Evolutionary conservation across 2,113 vertebrate genomes (phyloP), one percentile per base, ranked within the genome.

Genomic region (Apteryx owenii): DNA sequence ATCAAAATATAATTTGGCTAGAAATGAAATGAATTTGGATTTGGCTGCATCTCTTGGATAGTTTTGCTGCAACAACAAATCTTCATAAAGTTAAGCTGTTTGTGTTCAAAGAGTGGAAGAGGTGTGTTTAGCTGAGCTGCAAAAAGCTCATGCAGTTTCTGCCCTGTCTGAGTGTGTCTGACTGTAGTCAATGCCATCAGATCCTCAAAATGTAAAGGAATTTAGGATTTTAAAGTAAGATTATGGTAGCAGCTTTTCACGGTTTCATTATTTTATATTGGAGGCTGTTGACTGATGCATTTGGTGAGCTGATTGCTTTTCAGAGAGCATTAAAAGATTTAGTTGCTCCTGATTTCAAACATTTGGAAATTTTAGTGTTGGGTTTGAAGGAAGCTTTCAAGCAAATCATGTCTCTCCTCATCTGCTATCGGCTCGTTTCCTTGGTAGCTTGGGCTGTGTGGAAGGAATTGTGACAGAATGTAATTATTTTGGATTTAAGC

Each of bases 271-370:
- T 87, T 95, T 95, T 95, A 90, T 93, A 94, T 97, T 98, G 85
- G 85, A 98, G 97, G 87, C 95, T 98, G 96, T 96, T 98, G 56
- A 98, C 85, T 78, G 97, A 98, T 96, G 98, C 98, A 0, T 98
- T 98, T 0, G 10, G 86, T 95, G 98, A 98, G 88, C 91, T 98
- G 77, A 90, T 98, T 86, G 98, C 98, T 78, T 98, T 98, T 96
- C 98, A 98, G 93, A 97, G 94, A 97, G 98, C 98, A 85, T 97
- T 98, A 94, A 98, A 98, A 95, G 98, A 98, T 94, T 93, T 98
- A 94, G 97, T 98, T 75, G 97, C 97, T 82, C 96, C 96, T 28
- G 87, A 96, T 81, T 98, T 98, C 89, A 98, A 98, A 79, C 95
- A 91, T 97, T 98, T 91, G 98, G 98, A 58, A 98, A 97, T 89